Conservation (phyloP, 2,113 vertebrate species). For the Oryzias curvinotus region DNA sequence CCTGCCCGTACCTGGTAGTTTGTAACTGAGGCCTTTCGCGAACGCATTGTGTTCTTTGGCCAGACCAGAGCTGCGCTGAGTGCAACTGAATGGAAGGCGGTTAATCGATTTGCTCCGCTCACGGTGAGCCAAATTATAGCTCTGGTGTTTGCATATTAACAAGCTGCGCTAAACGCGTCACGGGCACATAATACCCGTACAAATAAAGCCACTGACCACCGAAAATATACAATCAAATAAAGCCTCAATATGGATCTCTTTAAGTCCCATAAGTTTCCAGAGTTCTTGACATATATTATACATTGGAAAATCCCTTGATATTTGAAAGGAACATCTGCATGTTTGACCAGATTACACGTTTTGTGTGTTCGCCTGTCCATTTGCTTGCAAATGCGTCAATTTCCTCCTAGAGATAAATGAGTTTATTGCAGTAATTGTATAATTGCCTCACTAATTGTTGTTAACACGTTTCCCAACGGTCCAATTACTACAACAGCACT, state of each 20-base stretch:
- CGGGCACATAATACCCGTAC: too few species aligned
- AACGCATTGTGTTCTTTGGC: conserved; percentile 53
- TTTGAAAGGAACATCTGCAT: too few species aligned
- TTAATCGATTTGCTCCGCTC: conserved; percentile 79
- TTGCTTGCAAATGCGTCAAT: conserved; percentile 71
- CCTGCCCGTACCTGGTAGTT: conserved; percentile 54
- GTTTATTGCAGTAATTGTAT: conserved; percentile 84
- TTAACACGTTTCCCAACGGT: conserved; percentile 78
- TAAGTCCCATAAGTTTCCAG: too few species aligned
- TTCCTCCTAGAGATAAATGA: conserved; percentile 42
- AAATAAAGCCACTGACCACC: too few species aligned
- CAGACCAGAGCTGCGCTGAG: conserved; percentile 50
- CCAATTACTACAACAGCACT: conserved; percentile 71
- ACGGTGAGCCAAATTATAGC: conserved; percentile 36
- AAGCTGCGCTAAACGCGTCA: background rate
- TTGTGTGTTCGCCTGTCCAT: conserved; percentile 28
- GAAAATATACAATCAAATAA: too few species aligned
- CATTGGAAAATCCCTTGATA: too few species aligned
- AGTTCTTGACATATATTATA: too few species aligned
- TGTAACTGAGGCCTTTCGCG: conserved; percentile 31
- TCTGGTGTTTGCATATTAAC: conserved; percentile 28
- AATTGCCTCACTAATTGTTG: conserved; percentile 84
- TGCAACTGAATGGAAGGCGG: conserved; percentile 74
- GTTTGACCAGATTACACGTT: too few species aligned
- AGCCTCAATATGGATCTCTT: too few species aligned